These are phyloP conservation scores for Ranitomeya variabilis DNA, from an alignment of 2,113 vertebrate species.

Conservation along the genomic window DNA sequence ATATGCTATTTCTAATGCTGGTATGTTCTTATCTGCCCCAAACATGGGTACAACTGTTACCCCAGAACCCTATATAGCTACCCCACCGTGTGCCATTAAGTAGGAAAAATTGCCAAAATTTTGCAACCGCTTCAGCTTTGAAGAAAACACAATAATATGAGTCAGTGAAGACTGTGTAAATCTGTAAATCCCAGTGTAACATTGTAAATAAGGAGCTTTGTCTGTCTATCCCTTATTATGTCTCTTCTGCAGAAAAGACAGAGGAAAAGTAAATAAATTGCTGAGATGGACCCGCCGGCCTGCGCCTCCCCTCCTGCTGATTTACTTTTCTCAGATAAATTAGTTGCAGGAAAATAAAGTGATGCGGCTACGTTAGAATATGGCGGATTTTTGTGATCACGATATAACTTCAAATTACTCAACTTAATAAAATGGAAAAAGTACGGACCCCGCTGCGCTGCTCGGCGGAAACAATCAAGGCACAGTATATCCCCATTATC, in stretches of 20 bases:
- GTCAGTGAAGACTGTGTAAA: background rate
- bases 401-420: conserved; percentile 1
- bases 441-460: background rate
- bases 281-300: background rate
- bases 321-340: conserved; percentile 27
- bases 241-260: background rate
- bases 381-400: background rate
- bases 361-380: background rate
- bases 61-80: too few species aligned
- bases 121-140: background rate
- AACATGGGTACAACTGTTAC: too few species aligned
- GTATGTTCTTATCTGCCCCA: too few species aligned
- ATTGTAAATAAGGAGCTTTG: background rate
- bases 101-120: too few species aligned
- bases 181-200: background rate
- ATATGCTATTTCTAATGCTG: too few species aligned
- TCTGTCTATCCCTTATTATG: background rate
- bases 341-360: conserved; percentile 25
- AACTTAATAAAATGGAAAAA: background rate
- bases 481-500: background rate
- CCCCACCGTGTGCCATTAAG: too few species aligned
- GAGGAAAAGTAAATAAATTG: conserved; percentile 22
- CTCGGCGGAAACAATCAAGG: background rate
- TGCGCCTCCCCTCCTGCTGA: background rate
- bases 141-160: background rate